Conservation (phyloP, 2,888 invertebrate species). For the Eristalis tenax region DNA sequence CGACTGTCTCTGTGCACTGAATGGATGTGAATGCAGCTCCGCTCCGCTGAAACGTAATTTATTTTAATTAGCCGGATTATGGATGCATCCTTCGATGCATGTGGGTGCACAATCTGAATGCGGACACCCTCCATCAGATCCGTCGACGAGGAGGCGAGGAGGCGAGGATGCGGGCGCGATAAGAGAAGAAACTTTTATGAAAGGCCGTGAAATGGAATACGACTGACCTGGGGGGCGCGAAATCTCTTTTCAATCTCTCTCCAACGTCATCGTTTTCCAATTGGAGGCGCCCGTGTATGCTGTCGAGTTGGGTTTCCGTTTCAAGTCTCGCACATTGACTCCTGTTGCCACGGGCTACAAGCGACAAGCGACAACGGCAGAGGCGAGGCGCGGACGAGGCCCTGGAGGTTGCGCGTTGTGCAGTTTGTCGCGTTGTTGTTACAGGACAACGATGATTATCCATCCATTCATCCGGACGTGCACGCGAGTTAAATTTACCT, state of each 20-base stretch:
- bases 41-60: conserved; percentile 38
- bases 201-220: conserved; percentile 6
- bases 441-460: conserved; percentile 38
- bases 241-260: neutral
- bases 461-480: conserved; percentile 36
- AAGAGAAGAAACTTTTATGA: conserved; percentile 6
- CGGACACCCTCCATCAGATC: neutral
- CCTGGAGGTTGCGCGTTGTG: neutral
- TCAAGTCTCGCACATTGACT: neutral
- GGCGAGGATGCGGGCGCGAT: neutral
- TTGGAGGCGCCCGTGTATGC: neutral
- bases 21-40: conserved; percentile 2
- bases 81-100: conserved; percentile 22
- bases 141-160: too few species aligned
- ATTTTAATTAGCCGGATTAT: conserved; percentile 51
- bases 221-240: conserved; percentile 1
- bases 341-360: neutral
- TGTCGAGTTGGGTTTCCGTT: conserved; percentile 15
- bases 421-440: conserved; percentile 21
- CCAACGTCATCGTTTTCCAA: conserved; percentile 28
- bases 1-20: neutral
- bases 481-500: conserved; percentile 41
- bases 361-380: too few species aligned
- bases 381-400: neutral
- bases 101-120: conserved; percentile 11